Base-by-base conservation (phyloP, 2,797 vertebrate genomes). In the Mus spretus region DNA sequence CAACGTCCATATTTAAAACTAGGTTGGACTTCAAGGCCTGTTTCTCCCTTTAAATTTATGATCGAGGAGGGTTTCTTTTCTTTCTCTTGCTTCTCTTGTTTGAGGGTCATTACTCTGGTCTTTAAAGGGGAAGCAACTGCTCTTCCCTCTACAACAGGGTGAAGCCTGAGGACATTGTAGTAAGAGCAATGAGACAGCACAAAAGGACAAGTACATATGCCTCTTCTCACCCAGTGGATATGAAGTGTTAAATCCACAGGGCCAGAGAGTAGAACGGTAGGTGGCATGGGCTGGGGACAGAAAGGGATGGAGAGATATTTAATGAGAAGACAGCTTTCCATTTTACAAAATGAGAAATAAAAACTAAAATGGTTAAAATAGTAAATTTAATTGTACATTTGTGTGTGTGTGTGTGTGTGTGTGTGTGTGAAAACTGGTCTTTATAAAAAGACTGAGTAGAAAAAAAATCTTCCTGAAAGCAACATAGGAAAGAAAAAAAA, bases 101-200 rank as follows among this genome's bases (percentile, higher is more conserved):
- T 37, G 84, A 72, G 11, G 50, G 19, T 72, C 26, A 78, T 72
- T 70, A 61, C 44, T 65, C 34, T 24, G 79, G 22, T 47, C 65
- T 95, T 50, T 17, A 93, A 61, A 91, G 80, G 4, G 31, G 81
- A 91, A 40, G 91, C 77, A 40, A 55, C 65, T 81, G 15, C 74
- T 13, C 70, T 26, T 63, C 22, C 20, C 6, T 4, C 44, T 74
- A 86, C 15, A 24, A 17, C 8, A 44, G 24, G 63, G 72, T 59
- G 50, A 87, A 90, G 1, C 57, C 53, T 15, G 4, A 86, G 86
- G 61, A 92, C 81, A 61, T 19, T 28, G 3, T 37, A 37, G 26
- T n/a, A 26, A 75, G 28, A 81, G 40, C 79, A 93, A 22, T 53
- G 53, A 92, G 67, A 61, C 67, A 90, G 65, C 34, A 31, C 24